Percentiles rank a stretch among this genome's conserved stretches.
Conservation (phyloP, 1,140 invertebrate genomes). For the Tribolium castaneum region DNA sequence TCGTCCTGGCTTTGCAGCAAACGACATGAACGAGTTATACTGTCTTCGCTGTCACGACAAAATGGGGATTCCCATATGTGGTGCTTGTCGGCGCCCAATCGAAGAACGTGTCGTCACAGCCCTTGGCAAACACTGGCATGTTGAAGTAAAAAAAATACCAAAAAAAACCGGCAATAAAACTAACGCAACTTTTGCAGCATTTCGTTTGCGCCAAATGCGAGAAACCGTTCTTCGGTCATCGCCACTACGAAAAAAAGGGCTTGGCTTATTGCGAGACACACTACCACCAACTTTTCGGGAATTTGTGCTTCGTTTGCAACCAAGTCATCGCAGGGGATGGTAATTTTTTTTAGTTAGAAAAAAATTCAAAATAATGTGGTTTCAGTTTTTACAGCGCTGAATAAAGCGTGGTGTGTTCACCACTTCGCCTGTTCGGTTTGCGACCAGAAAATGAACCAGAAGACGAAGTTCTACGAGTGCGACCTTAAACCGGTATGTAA, state of each 20-base stretch:
- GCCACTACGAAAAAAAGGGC: conserved; percentile 99
- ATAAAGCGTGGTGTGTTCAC: conserved; percentile 99
- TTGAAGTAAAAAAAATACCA: conserved; percentile 79
- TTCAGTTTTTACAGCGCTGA: conserved; percentile 95
- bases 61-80: conserved; percentile 98
- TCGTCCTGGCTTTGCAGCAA: conserved; percentile 88
- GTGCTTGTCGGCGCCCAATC: conserved; percentile 95
- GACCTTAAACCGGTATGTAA: conserved; percentile 99
- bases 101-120: conserved; percentile 97
- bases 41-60: conserved; percentile 99
- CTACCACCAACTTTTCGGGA: conserved; percentile 99
- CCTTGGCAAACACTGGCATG: conserved; percentile 99
- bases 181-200: conserved; percentile 73
- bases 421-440: conserved; percentile 99
- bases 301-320: conserved; percentile 98
- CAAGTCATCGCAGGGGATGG: conserved; percentile 98
- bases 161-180: neutral
- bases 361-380: no score
- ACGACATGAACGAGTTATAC: conserved; percentile 96
- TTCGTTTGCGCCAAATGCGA: conserved; percentile 99
- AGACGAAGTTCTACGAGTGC: conserved; percentile 99
- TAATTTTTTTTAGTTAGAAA: conserved; percentile 66
- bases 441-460: conserved; percentile 97
- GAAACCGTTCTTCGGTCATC: conserved; percentile 98
- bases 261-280: conserved; percentile 99